These are phyloP conservation scores for Peromyscus eremicus DNA, from an alignment of 2,797 vertebrate genomes.

Conservation along the genomic window DNA sequence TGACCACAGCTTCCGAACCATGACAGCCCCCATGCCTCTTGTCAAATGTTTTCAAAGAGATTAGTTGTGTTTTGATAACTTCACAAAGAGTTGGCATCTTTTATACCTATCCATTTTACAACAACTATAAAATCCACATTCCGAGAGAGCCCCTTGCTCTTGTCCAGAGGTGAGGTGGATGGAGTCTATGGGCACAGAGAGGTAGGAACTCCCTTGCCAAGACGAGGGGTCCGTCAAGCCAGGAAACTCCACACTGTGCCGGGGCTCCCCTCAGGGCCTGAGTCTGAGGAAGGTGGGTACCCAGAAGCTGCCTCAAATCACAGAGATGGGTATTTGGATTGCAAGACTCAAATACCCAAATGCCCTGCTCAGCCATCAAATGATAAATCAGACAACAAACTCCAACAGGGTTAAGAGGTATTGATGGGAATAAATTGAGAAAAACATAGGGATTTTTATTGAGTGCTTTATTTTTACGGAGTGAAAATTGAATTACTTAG, in stretches of 20 bases:
- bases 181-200: background rate
- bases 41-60: background rate
- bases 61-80: background rate
- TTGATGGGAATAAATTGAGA: conserved; percentile 38
- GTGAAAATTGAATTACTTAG: conserved; percentile 51
- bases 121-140: background rate
- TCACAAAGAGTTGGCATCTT: background rate
- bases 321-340: rapidly evolving
- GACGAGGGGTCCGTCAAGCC: rapidly evolving
- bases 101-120: background rate
- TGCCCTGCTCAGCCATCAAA: background rate
- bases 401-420: background rate
- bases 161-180: background rate
- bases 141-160: background rate
- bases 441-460: conserved; percentile 55
- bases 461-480: conserved; percentile 50
- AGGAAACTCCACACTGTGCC: background rate
- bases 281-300: background rate
- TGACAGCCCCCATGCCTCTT: rapidly evolving
- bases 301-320: background rate
- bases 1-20: background rate
- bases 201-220: background rate
- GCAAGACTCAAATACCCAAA: background rate
- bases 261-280: background rate
- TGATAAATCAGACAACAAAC: conserved; percentile 12